Base-by-base conservation (phyloP, 1,140 invertebrate genomes). In the Temnothorax longispinosus region DNA sequence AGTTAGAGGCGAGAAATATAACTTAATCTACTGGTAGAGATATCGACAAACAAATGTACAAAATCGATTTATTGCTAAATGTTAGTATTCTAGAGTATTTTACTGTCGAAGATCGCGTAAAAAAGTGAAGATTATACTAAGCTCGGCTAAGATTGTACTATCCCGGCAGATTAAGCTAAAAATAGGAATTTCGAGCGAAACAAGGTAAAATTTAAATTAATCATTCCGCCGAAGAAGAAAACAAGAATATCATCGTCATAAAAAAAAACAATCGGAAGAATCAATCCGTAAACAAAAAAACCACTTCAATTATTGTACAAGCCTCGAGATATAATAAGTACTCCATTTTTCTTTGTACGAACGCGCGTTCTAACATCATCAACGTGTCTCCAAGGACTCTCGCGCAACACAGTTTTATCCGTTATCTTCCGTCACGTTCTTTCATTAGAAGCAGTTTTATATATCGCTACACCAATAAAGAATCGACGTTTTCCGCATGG, bases 71-170 rank as follows among this genome's bases (percentile, higher is more conserved):
- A 94, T 92, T 86, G 87, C 92, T 94, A 94, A 94, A 93, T 93
- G 92, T 94, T 94, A 95, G 93, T 94, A 92, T 94, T 93, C 90
- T 94, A 94, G 91, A 92, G 91, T 94, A 94, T 94, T 93, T 94
- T 92, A 93, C 93, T 91, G 88, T 87, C 80, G 87, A 91, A 81
- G 69, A 87, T 92, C 87, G 89, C 88, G 89, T 65, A 75, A 75
- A 69, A 69, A 74, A 65, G 52, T 64, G 54, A 38, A 72, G 85
- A 84, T 84, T 85, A 89, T 87, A 85, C 21, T 90, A 89, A 88
- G 89, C 87, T 87, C 72, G 65, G 78, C 81, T 85, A 90, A 77
- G 58, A 90, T 90, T 86, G 58, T 90, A 84, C 88, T 56, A 88
- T 88, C 64, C 82, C 58, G 80, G 78, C 72, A 87, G 82, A 80